Percentiles rank a stretch among this genome's conserved stretches.
These are phyloP conservation scores for Drosophila neocordata DNA, from an alignment of 1,140 invertebrate genomes.

Conservation along the genomic window DNA sequence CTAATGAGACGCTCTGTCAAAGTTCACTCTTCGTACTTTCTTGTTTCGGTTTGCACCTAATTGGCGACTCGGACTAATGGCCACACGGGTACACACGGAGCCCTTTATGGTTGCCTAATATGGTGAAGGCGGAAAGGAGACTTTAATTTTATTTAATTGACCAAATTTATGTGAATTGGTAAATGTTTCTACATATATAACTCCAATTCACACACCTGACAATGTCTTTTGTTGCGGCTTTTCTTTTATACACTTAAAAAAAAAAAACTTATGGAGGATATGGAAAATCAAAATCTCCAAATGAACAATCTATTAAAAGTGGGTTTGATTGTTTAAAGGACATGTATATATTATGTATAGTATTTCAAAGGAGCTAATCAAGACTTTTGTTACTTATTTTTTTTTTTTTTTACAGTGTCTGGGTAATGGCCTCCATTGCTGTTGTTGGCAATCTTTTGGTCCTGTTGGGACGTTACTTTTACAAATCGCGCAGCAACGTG, in stretches of 20 bases:
- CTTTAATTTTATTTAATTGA: slow-evolving; percentile 72
- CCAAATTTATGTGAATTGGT: slow-evolving; percentile 60
- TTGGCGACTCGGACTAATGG: background rate
- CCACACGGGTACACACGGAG: no score
- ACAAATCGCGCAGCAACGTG: slow-evolving; percentile 83
- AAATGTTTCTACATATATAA: background rate
- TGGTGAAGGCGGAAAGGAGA: background rate
- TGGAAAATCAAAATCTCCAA: no score
- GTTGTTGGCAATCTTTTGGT: slow-evolving; percentile 87
- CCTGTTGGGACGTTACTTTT: slow-evolving; percentile 85
- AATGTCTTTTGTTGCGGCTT: background rate
- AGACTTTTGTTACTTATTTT: background rate
- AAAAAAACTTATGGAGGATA: no score
- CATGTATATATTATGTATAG: no score
- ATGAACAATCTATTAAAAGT: no score
- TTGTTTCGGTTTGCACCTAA: background rate
- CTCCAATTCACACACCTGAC: slow-evolving; percentile 25
- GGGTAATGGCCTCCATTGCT: slow-evolving; percentile 87
- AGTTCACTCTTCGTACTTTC: background rate
- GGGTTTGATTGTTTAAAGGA: no score
- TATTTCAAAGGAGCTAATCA: no score
- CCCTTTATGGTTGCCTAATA: background rate
- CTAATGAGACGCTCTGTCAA: slow-evolving; percentile 57
- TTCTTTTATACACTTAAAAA: no score
- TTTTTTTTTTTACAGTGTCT: slow-evolving; percentile 83